Conservation (phyloP, 2,113 vertebrate genomes). For the Sisor rabdophorus region DNA sequence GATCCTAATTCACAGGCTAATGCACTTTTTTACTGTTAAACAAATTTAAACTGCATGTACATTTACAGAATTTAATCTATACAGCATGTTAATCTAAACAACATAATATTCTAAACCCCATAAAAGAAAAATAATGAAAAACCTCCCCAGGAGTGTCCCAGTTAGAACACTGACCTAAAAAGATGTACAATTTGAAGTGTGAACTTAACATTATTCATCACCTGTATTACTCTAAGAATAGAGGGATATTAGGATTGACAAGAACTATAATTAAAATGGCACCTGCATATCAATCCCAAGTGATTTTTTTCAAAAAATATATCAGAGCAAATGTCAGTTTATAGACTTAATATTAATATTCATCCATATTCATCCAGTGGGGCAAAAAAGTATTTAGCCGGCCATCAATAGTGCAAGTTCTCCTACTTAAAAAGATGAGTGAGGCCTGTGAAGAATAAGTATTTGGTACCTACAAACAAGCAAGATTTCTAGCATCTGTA, state of each 20-base stretch:
- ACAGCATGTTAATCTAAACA: too few species aligned
- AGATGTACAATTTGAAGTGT: not conserved
- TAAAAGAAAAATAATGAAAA: constrained; percentile 1
- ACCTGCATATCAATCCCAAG: not conserved
- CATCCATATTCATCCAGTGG: too few species aligned
- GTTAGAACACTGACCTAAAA: constrained; percentile 25
- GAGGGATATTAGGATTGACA: constrained; percentile 1
- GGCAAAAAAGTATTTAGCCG: too few species aligned
- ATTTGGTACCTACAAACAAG: too few species aligned
- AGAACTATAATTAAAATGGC: constrained; percentile 6
- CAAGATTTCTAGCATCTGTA: too few species aligned
- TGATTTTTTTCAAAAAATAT: not conserved
- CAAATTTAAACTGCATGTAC: too few species aligned
- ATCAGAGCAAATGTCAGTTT: not conserved
- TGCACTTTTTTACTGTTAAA: not conserved
- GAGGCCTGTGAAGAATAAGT: too few species aligned
- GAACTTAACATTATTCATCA: constrained; percentile 28
- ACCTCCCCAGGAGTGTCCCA: constrained; percentile 20
- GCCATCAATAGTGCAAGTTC: too few species aligned
- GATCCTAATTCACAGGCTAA: not conserved
- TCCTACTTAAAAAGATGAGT: too few species aligned
- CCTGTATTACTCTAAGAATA: not conserved
- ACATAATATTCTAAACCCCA: constrained; percentile 6
- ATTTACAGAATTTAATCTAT: too few species aligned
- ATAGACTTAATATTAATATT: not conserved